Percentiles rank a stretch among this genome's conserved stretches.
phyloP scores from a whole-genome alignment of 1,140 invertebrate species.

The Acromyrmex heyeri region DNA sequence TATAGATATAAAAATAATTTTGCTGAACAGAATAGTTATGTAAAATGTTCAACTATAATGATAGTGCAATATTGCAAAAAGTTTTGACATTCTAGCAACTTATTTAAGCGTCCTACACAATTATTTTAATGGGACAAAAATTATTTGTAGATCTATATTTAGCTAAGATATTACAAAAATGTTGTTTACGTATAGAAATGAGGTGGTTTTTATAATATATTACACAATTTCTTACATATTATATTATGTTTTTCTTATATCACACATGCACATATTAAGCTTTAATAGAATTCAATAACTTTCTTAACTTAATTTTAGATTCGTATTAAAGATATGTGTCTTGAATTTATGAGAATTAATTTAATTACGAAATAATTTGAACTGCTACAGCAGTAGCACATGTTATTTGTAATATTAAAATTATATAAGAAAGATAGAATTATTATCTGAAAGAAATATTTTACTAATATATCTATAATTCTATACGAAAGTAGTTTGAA shows the following conservation, averaged over 20 bases:
- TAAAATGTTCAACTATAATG: too few species aligned
- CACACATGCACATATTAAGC: not conserved
- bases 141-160: too few species aligned
- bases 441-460: not conserved
- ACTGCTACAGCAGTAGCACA: not conserved
- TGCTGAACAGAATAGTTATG: too few species aligned
- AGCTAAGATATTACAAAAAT: too few species aligned
- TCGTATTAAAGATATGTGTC: not conserved
- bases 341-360: not conserved
- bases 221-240: too few species aligned
- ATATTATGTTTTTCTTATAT: too few species aligned
- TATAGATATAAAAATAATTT: too few species aligned
- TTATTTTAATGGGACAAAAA: too few species aligned
- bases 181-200: not conserved
- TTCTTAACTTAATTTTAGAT: conserved; percentile 5
- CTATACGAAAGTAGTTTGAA: not conserved
- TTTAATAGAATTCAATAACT: not conserved
- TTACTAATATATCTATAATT: not conserved
- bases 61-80: too few species aligned
- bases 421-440: not conserved
- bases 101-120: too few species aligned
- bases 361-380: not conserved
- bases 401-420: not conserved
- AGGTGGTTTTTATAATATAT: not conserved
- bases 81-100: too few species aligned